A percentile compares a stretch with the other conserved stretches of the same genome.
Evolutionary conservation across 2,113 vertebrate genomes (phyloP).

Genomic region (Perognathus longimembris): DNA sequence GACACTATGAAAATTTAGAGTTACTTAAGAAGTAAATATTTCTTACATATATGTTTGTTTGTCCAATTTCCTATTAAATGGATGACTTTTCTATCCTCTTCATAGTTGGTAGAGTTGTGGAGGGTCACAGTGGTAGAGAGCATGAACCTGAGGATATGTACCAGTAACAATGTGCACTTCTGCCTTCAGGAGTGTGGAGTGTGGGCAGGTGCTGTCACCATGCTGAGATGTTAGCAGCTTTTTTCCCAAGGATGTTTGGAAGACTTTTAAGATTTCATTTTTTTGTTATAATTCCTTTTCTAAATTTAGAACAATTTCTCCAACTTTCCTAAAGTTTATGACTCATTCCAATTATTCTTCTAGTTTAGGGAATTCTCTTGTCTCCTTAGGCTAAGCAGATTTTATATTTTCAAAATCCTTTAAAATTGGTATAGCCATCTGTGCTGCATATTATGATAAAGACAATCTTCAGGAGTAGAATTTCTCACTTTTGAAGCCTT

Average conservation of each 20-base stretch:
- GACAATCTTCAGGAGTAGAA: background rate
- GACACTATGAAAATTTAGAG: background rate
- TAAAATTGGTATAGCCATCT: background rate
- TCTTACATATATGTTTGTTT: background rate
- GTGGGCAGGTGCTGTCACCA: background rate
- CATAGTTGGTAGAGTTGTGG: background rate
- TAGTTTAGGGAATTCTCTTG: conserved; percentile 17
- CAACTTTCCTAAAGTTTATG: conserved; percentile 12
- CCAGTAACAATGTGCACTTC: background rate
- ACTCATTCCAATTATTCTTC: conserved; percentile 20
- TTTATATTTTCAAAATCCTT: conserved; percentile 51
- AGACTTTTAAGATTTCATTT: background rate
- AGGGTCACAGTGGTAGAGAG: background rate
- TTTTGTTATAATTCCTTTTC: background rate
- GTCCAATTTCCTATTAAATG: conserved; percentile 24
- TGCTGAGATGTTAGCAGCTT: background rate
- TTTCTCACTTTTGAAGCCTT: conserved; percentile 44
- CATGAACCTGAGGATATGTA: background rate
- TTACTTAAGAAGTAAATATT: conserved; percentile 35
- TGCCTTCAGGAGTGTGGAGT: background rate
- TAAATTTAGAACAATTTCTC: conserved; percentile 14
- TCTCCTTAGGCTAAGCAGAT: background rate
- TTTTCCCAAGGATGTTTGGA: background rate
- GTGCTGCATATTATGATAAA: conserved; percentile 24
- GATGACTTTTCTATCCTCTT: background rate